A percentile compares a stretch with the other conserved stretches of the same genome.
phyloP scores from a whole-genome alignment of 2,888 invertebrate species.

The Lepeophtheirus nordmannii region DNA sequence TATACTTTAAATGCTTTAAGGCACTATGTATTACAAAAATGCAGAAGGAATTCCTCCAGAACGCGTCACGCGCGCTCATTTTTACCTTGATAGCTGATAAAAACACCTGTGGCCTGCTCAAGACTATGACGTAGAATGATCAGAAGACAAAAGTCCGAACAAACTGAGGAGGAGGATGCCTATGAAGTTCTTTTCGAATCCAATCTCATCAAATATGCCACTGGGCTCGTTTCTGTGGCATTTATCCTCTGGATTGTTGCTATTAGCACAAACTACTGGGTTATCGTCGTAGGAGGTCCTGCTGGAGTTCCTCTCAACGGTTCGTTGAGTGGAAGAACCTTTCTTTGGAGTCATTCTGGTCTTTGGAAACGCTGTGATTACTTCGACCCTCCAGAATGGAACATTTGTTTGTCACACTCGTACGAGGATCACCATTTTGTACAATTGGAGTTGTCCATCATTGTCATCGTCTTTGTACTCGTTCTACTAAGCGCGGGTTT shows the following conservation, averaged over 20 bases:
- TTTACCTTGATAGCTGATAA: no score
- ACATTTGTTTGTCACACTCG: not conserved
- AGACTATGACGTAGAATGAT: no score
- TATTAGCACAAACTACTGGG: not conserved
- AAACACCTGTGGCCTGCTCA: no score
- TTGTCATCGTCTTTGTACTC: constrained; percentile 59
- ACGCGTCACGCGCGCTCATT: no score
- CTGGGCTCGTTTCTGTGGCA: constrained; percentile 5
- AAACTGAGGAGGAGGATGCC: not conserved
- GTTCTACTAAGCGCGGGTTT: constrained; percentile 43
- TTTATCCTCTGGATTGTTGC: constrained; percentile 9
- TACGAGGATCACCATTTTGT: not conserved
- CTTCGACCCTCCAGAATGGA: not conserved
- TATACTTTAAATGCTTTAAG: no score
- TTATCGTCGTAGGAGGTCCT: not conserved
- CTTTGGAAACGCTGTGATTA: constrained; percentile 18
- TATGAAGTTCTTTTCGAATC: not conserved
- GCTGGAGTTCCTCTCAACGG: not conserved
- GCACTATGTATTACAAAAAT: no score
- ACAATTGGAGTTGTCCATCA: constrained; percentile 48
- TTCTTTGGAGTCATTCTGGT: constrained; percentile 19
- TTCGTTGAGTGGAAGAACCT: not conserved
- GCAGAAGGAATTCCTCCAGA: no score
- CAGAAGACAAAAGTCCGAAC: not conserved
- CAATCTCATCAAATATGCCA: constrained; percentile 2